A percentile compares a stretch with the other conserved stretches of the same genome.
These are phyloP conservation scores for Anabas testudineus DNA, from an alignment of 2,797 vertebrate species.

Conservation along the genomic window DNA sequence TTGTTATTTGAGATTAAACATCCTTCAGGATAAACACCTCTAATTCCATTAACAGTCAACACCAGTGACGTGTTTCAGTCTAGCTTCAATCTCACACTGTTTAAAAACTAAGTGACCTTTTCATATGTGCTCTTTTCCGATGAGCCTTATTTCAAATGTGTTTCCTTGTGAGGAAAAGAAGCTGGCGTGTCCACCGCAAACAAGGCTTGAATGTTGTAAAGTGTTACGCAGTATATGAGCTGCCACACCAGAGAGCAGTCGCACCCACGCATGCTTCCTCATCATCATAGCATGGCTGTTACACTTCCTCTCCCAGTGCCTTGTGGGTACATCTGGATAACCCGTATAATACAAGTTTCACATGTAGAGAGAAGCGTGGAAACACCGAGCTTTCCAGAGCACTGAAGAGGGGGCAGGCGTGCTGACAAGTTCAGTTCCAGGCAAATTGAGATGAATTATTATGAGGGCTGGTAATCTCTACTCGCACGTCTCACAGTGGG, in stretches of 20 bases:
- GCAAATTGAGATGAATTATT: constrained; percentile 66
- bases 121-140: constrained; percentile 33
- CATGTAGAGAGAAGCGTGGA: constrained; percentile 56
- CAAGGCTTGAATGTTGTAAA: constrained; percentile 41
- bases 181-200: constrained; percentile 35
- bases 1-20: too few relatives aligned
- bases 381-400: constrained; percentile 60
- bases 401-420: constrained; percentile 23
- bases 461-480: constrained; percentile 40
- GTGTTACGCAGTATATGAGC: constrained; percentile 37
- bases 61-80: neutral
- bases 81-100: neutral
- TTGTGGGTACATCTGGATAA: constrained; percentile 78
- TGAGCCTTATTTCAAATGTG: constrained; percentile 17
- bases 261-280: constrained; percentile 64
- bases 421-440: constrained; percentile 69
- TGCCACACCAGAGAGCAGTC: constrained; percentile 41
- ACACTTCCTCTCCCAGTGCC: constrained; percentile 68
- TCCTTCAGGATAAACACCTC: neutral
- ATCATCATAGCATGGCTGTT: constrained; percentile 54
- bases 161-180: constrained; percentile 51
- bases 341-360: constrained; percentile 51
- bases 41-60: constrained; percentile 12
- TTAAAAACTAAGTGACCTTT: constrained; percentile 21
- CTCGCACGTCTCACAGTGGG: constrained; percentile 51